Percentiles rank a stretch among this genome's conserved stretches.
Conservation (phyloP, 1,140 invertebrate genomes). For the Cataglyphis hispanica region DNA sequence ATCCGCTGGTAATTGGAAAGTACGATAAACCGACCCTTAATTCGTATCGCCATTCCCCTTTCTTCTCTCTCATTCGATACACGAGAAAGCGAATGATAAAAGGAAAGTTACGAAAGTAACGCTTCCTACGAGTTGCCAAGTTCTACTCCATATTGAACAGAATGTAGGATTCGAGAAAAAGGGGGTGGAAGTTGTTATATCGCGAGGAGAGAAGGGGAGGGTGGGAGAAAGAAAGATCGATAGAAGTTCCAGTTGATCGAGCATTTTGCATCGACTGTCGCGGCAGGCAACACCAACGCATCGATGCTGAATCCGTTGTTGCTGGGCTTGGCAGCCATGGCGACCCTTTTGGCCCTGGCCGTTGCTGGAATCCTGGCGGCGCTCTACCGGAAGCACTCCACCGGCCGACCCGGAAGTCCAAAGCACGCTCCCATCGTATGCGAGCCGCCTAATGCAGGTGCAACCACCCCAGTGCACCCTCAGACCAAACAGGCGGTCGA, state of each 20-base stretch:
- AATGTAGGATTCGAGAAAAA: neutral
- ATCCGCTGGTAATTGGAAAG: slow-evolving; percentile 41
- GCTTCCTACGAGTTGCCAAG: slow-evolving; percentile 34
- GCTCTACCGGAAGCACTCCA: slow-evolving; percentile 89
- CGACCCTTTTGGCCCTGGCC: slow-evolving; percentile 89
- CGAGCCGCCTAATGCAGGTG: slow-evolving; percentile 87
- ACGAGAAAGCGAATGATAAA: neutral
- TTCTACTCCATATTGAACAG: neutral
- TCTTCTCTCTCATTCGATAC: neutral
- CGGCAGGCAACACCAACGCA: slow-evolving; percentile 79
- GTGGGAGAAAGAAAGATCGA: slow-evolving; percentile 56
- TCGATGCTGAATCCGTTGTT: slow-evolving; percentile 90
- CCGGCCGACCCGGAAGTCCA: slow-evolving; percentile 86
- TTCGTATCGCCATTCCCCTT: neutral
- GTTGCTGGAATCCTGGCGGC: slow-evolving; percentile 91
- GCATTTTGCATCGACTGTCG: slow-evolving; percentile 71
- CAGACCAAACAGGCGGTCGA: slow-evolving; percentile 83
- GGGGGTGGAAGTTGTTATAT: neutral
- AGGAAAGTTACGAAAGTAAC: slow-evolving; percentile 47
- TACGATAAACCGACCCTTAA: slow-evolving; percentile 12
- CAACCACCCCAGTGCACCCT: slow-evolving; percentile 83
- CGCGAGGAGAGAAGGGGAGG: neutral
- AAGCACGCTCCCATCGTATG: slow-evolving; percentile 89
- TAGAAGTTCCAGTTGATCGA: slow-evolving; percentile 74
- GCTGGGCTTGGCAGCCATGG: slow-evolving; percentile 90